Conservation (phyloP, 2,113 vertebrate species). For the Stegastes partitus region DNA sequence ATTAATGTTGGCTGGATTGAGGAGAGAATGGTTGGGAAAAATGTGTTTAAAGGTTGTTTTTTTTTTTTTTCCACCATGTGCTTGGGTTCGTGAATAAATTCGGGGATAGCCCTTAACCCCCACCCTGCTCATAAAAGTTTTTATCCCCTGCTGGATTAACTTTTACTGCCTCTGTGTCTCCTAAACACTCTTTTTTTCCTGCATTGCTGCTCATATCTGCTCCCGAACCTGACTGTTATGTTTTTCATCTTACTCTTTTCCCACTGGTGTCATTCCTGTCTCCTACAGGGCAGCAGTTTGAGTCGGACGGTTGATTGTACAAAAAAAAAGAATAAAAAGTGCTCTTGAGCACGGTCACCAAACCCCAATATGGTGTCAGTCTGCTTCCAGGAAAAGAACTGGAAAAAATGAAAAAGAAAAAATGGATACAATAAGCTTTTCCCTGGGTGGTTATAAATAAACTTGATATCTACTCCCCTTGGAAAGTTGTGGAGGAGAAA, state of each 20-base stretch:
- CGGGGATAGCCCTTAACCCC: constrained; percentile 51
- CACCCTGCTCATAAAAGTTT: constrained; percentile 58
- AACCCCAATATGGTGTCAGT: neutral
- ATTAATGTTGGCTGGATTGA: constrained; percentile 31
- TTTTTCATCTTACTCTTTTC: constrained; percentile 22
- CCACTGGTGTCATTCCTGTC: neutral
- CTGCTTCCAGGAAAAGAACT: constrained; percentile 2
- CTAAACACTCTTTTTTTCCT: constrained; percentile 29
- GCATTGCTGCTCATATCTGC: constrained; percentile 18
- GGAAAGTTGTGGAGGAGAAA: constrained; percentile 29
- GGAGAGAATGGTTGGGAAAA: constrained; percentile 1
- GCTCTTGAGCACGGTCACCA: neutral
- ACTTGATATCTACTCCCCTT: constrained; percentile 18
- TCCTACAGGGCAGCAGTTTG: constrained; percentile 9
- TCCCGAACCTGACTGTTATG: constrained; percentile 20
- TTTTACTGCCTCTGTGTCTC: constrained; percentile 48
- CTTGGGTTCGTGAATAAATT: constrained; percentile 41
- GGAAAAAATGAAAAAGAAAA: constrained; percentile 13
- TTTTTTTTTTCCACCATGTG: constrained; percentile 57
- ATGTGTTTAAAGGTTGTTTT: neutral
- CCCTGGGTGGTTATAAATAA: constrained; percentile 39
- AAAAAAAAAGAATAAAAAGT: too few species aligned
- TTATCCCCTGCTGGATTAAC: constrained; percentile 52
- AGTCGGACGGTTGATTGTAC: too few species aligned
- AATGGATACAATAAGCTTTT: constrained; percentile 5